Percentiles rank a stretch among this genome's conserved stretches.
Evolutionary conservation across 2,113 vertebrate species (phyloP).

Genomic region (Gopherus evgoodei): DNA sequence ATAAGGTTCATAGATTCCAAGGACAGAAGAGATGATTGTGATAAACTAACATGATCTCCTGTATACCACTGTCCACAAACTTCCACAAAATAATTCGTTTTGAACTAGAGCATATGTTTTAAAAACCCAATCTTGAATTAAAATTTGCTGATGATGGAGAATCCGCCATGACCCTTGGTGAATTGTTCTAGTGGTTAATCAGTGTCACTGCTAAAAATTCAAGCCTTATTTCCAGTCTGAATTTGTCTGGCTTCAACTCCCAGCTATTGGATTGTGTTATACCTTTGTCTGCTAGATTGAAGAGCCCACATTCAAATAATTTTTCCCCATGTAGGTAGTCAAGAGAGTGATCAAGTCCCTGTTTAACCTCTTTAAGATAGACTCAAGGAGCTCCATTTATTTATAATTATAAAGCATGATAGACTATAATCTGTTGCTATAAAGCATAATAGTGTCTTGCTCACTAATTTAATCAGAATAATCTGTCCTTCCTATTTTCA

Average conservation of each 20-base stretch:
- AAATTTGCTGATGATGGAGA: no score
- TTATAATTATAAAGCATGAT: neutral
- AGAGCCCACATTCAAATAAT: neutral
- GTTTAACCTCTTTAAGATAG: neutral
- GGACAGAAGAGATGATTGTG: no score
- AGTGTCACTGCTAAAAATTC: neutral
- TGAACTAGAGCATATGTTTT: no score
- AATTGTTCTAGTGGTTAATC: neutral
- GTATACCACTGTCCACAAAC: no score
- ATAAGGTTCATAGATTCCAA: no score
- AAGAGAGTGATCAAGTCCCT: neutral
- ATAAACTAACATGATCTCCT: no score
- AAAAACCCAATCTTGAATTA: no score
- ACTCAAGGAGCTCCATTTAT: neutral
- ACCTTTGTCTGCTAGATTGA: neutral
- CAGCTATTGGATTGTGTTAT: neutral
- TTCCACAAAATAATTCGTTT: no score
- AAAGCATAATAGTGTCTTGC: no score
- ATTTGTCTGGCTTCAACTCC: neutral
- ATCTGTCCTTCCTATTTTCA: neutral
- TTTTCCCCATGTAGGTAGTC: neutral
- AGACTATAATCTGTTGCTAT: no score
- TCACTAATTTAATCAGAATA: neutral
- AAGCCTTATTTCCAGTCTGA: neutral
- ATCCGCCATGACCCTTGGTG: no score